Evolutionary conservation across 2,797 vertebrate species (phyloP).

Genomic region (Premnoplex brunnescens): DNA sequence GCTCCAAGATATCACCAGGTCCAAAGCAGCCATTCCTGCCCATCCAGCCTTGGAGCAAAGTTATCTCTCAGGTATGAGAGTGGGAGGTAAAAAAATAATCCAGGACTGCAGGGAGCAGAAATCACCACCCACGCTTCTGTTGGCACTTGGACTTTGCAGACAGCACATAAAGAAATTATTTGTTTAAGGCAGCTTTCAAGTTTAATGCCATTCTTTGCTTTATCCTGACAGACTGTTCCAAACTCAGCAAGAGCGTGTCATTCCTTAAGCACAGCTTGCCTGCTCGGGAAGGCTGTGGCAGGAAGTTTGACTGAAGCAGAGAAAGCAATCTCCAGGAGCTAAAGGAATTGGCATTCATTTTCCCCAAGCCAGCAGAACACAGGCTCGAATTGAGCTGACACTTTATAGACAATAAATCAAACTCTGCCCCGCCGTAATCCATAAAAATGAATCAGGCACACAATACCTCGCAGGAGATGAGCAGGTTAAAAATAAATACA

Average conservation of each 20-base stretch:
- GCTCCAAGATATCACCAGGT: background rate
- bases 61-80: background rate
- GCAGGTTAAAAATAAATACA: slow-evolving; percentile 1
- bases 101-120: background rate
- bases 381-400: background rate
- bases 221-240: background rate
- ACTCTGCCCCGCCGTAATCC: background rate
- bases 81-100: background rate
- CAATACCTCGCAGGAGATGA: background rate
- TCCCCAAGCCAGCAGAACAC: background rate
- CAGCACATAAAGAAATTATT: background rate
- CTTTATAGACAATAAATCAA: slow-evolving; percentile 30
- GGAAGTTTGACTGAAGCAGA: background rate
- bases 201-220: background rate
- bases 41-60: background rate
- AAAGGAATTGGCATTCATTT: background rate
- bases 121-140: background rate
- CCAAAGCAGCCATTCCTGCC: background rate
- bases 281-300: background rate
- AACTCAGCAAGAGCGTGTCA: background rate
- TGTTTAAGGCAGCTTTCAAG: background rate
- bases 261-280: background rate
- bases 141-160: background rate
- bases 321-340: background rate
- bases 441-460: background rate